Conservation (phyloP, 2,888 invertebrate genomes). For the Hydropsyche betteni region DNA sequence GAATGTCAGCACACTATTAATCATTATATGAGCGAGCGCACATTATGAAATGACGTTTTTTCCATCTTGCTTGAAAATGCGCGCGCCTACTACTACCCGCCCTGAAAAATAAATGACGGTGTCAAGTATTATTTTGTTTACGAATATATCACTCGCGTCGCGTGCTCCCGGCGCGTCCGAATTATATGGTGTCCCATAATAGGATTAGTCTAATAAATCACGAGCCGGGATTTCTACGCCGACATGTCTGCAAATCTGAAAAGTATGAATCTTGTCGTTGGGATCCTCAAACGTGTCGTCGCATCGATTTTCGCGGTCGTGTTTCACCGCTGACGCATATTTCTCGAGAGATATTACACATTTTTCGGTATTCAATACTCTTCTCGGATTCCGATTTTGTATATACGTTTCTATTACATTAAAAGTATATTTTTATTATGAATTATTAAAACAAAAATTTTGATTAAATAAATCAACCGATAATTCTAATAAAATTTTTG, state of each 20-base stretch:
- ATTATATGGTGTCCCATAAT: constrained; percentile 29
- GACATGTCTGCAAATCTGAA: constrained; percentile 21
- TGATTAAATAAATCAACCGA: no score
- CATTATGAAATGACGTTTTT: constrained; percentile 46
- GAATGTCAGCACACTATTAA: constrained; percentile 44
- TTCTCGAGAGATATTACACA: no score
- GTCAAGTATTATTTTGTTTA: constrained; percentile 44
- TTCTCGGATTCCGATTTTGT: no score
- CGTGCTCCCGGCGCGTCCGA: constrained; percentile 20
- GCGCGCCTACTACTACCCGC: not conserved
- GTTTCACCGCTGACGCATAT: no score
- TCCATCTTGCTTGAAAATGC: constrained; percentile 43
- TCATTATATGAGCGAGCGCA: constrained; percentile 41
- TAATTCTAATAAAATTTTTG: no score
- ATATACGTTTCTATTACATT: no score
- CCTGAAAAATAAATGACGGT: constrained; percentile 43
- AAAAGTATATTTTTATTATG: no score
- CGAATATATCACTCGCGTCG: constrained; percentile 36
- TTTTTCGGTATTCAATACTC: no score
- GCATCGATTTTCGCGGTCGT: no score
- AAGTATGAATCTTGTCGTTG: not conserved
- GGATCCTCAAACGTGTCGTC: no score
- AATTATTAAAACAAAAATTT: no score
- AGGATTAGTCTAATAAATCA: constrained; percentile 46
- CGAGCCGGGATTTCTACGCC: constrained; percentile 34